Evolutionary conservation across 2,113 vertebrate genomes (phyloP), one percentile per base, ranked within the genome.

Genomic region (Mesocricetus auratus): DNA sequence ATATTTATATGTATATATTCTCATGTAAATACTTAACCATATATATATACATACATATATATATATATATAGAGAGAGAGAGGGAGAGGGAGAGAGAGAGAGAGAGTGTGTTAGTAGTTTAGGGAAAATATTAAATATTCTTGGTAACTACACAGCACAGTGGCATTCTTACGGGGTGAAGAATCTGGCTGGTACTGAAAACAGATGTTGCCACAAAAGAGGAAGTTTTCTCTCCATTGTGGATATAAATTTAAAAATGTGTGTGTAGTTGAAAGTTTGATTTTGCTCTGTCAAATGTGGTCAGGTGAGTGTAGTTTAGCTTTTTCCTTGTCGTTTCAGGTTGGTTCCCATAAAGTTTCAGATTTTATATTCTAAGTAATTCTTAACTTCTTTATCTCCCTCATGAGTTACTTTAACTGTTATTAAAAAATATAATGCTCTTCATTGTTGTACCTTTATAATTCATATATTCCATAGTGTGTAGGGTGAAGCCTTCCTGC

Each of bases 291-390:
- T 50, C 75, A 81, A 3, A 50, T n/a, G 50, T 21, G 21, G 12
- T 81, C n/a, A 71, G 7, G 10, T 62, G 8, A 12, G 10, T 81
- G 7, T 75, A 36, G 31, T 19, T 5, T 8, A 87, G 45, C 69
- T 36, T 75, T 87, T 11, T 39, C 45, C 5, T 85, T 79, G 33
- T 81, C 45, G 24, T 78, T 1, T 56, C 29, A 69, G 24, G 29
- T 22, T 36, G 8, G 22, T 69, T 9, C 29, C 60, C 50, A 60
- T 29, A 69, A 71, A 36, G 6, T 69, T 79, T 69, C n/a, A 47
- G n/a, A n/a, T 60, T 88, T 58, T 58, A 36, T 62, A 71, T 96
- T 92, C 13, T n/a, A 86, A 62, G 15, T 87, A 12, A 13, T 78
- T 85, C 62, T 82, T 77, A 39, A 3, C 21, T 73, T 53, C 24